These are phyloP conservation scores for Saturnia pavonia DNA, from an alignment of 2,888 invertebrate genomes.

Conservation along the genomic window DNA sequence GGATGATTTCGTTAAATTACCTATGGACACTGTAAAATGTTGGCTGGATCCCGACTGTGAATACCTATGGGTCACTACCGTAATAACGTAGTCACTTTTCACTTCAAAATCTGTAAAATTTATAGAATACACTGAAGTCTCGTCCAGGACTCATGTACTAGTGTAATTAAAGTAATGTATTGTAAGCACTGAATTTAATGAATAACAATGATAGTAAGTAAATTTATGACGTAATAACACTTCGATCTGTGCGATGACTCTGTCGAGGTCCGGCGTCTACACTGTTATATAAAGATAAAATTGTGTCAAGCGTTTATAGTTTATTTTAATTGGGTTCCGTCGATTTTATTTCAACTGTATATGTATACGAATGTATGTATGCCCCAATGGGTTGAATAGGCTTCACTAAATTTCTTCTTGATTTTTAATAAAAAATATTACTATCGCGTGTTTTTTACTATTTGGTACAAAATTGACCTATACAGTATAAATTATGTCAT, in stretches of 20 bases:
- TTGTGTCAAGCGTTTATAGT: not conserved
- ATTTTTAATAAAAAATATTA: too few relatives aligned
- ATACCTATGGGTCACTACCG: too few relatives aligned
- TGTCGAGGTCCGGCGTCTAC: not conserved
- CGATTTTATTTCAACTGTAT: not conserved
- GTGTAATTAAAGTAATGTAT: not conserved
- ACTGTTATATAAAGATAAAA: not conserved
- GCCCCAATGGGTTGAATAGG: too few relatives aligned
- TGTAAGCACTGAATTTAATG: not conserved
- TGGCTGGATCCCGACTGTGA: too few relatives aligned
- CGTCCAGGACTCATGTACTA: not conserved
- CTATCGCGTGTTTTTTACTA: too few relatives aligned
- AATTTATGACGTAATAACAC: not conserved
- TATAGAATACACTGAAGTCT: not conserved
- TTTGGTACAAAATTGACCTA: too few relatives aligned
- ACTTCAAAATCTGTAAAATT: not conserved
- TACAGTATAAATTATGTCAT: too few relatives aligned
- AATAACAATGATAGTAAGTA: not conserved
- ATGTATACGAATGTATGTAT: too few relatives aligned
- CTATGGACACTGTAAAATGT: too few relatives aligned
- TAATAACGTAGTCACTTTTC: not conserved
- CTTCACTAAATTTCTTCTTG: too few relatives aligned
- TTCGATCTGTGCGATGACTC: not conserved
- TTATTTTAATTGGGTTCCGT: conserved; percentile 3
- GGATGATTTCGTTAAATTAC: not conserved